These are phyloP conservation scores for Podarcis siculus DNA, from an alignment of 2,797 vertebrate species.

Conservation along the genomic window DNA sequence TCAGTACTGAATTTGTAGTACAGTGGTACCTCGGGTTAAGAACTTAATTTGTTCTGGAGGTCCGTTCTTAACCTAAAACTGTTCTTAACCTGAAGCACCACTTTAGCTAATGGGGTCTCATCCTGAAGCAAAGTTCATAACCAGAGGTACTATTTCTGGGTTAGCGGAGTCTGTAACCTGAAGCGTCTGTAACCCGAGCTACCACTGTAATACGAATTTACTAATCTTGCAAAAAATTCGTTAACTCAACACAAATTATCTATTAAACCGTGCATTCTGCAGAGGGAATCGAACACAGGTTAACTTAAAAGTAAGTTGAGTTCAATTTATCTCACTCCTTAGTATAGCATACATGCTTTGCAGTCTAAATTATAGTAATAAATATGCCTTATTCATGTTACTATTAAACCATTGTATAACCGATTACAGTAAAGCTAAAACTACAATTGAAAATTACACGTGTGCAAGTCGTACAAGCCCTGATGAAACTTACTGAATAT, in stretches of 20 bases:
- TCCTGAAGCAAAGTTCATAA: too few species aligned
- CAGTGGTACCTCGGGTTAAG: too few species aligned
- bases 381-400: neutral
- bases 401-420: neutral
- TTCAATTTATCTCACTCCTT: neutral
- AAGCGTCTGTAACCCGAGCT: too few species aligned
- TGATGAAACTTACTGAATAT: neutral
- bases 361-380: neutral
- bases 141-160: too few species aligned
- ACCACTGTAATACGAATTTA: neutral
- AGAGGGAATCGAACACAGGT: neutral
- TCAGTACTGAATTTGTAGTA: neutral
- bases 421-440: neutral
- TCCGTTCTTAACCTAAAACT: too few species aligned
- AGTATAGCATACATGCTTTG: neutral
- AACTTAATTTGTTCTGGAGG: too few species aligned
- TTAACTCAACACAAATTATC: slow-evolving; percentile 12
- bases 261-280: neutral
- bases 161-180: too few species aligned
- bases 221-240: neutral
- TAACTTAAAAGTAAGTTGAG: neutral
- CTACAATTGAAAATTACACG: neutral
- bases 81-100: too few species aligned
- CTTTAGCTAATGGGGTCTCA: too few species aligned
- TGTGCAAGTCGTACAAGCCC: neutral